Conservation (phyloP, 1,140 invertebrate species). For the Drosophila gunungcola region DNA sequence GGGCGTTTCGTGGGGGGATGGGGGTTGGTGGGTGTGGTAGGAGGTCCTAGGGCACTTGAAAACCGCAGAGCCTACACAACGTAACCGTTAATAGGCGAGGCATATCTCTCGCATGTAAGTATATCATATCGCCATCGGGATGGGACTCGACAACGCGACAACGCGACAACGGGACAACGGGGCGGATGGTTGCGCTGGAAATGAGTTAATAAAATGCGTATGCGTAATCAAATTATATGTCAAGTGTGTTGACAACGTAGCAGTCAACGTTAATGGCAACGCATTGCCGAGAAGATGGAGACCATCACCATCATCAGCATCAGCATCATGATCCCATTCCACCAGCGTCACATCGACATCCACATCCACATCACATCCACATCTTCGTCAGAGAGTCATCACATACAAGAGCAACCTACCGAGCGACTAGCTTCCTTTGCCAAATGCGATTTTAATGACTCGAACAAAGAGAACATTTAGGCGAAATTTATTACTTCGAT, state of each 20-base stretch:
- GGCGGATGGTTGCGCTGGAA: constrained; percentile 49
- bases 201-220: constrained; percentile 83
- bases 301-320: constrained; percentile 21
- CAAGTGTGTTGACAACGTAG: constrained; percentile 81
- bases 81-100: constrained; percentile 71
- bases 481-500: constrained; percentile 72
- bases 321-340: constrained; percentile 17
- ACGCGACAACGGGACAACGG: constrained; percentile 3
- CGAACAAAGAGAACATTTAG: constrained; percentile 76
- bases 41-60: constrained; percentile 24
- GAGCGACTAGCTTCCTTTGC: constrained; percentile 11
- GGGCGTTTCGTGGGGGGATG: neutral
- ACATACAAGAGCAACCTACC: neutral
- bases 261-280: constrained; percentile 72
- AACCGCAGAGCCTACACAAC: constrained; percentile 39
- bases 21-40: neutral
- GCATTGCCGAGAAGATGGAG: constrained; percentile 15
- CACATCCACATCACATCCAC: constrained; percentile 10
- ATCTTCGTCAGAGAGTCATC: constrained; percentile 25
- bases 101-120: constrained; percentile 40
- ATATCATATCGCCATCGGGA: constrained; percentile 75
- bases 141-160: neutral
- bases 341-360: constrained; percentile 21
- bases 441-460: constrained; percentile 83
- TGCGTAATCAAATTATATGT: constrained; percentile 83